Conservation (phyloP, 2,888 invertebrate species). For the Trichogramma evanescens region DNA sequence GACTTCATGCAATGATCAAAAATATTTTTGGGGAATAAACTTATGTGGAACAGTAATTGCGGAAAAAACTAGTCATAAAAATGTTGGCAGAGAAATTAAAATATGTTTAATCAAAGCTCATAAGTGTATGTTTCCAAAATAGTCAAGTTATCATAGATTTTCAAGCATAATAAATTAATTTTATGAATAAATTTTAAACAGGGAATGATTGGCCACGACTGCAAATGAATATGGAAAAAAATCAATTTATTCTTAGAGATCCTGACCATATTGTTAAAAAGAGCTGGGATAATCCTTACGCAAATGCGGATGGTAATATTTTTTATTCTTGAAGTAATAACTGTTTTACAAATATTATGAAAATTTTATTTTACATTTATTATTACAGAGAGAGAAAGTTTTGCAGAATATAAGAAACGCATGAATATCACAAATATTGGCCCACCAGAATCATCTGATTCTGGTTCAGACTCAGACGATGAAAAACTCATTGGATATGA, state of each 20-base stretch:
- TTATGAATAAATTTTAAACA: slow-evolving; percentile 8
- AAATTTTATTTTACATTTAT: neutral
- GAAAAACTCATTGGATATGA: slow-evolving; percentile 25
- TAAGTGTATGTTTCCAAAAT: slow-evolving; percentile 31
- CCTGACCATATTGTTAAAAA: slow-evolving; percentile 26
- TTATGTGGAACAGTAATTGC: slow-evolving; percentile 39
- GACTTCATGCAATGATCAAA: slow-evolving; percentile 26
- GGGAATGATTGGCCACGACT: slow-evolving; percentile 38
- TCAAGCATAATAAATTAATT: neutral
- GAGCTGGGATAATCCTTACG: slow-evolving; percentile 18
- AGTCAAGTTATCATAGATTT: neutral
- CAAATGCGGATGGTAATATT: slow-evolving; percentile 15
- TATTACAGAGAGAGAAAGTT: slow-evolving; percentile 27
- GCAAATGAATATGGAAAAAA: slow-evolving; percentile 24
- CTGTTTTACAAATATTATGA: neutral
- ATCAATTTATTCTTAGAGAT: slow-evolving; percentile 28
- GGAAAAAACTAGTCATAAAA: slow-evolving; percentile 32
- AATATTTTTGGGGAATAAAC: slow-evolving; percentile 33
- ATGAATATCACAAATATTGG: slow-evolving; percentile 30
- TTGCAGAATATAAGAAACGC: slow-evolving; percentile 29
- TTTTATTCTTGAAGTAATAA: neutral
- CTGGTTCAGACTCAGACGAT: slow-evolving; percentile 39
- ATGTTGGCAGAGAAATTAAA: slow-evolving; percentile 37
- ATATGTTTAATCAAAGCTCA: slow-evolving; percentile 34
- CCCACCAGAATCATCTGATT: slow-evolving; percentile 32